Evolutionary conservation across 2,113 vertebrate species (phyloP).

Genomic region (Chaetodon auriga): DNA sequence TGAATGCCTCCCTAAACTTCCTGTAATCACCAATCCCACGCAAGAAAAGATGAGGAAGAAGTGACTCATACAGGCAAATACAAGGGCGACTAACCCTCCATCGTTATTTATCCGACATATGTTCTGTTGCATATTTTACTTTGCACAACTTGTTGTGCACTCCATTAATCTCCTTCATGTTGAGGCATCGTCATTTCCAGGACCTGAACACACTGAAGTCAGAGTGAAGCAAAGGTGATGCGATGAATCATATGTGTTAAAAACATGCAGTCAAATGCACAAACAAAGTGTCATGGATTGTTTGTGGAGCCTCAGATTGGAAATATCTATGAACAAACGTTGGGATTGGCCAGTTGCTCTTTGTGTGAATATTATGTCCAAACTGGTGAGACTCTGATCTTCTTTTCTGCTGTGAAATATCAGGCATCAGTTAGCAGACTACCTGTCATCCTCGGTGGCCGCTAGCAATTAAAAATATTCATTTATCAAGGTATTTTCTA

Average conservation of each 20-base stretch:
- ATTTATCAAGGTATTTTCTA: conserved; percentile 25
- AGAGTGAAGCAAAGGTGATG: too few species aligned
- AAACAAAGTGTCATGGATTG: too few species aligned
- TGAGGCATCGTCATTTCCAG: too few species aligned
- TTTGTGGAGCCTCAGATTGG: not conserved
- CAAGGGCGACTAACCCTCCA: not conserved
- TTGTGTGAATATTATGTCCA: not conserved
- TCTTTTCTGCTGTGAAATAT: conserved; percentile 1
- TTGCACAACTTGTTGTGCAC: too few species aligned
- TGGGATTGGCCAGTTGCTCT: not conserved
- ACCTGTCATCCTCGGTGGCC: not conserved
- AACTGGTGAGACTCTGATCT: not conserved
- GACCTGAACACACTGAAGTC: too few species aligned
- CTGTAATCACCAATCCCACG: not conserved
- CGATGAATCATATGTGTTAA: too few species aligned
- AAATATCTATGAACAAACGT: not conserved
- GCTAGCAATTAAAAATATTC: conserved; percentile 22
- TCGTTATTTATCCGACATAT: not conserved
- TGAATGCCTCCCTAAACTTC: not conserved
- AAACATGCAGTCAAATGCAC: too few species aligned
- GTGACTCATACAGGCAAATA: not conserved
- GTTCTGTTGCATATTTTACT: too few species aligned
- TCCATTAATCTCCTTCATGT: too few species aligned
- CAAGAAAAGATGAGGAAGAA: not conserved
- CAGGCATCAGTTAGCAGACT: conserved; percentile 11